Evolutionary conservation across 2,113 vertebrate species (phyloP).

Genomic region (Hydrochoerus hydrochaeris): DNA sequence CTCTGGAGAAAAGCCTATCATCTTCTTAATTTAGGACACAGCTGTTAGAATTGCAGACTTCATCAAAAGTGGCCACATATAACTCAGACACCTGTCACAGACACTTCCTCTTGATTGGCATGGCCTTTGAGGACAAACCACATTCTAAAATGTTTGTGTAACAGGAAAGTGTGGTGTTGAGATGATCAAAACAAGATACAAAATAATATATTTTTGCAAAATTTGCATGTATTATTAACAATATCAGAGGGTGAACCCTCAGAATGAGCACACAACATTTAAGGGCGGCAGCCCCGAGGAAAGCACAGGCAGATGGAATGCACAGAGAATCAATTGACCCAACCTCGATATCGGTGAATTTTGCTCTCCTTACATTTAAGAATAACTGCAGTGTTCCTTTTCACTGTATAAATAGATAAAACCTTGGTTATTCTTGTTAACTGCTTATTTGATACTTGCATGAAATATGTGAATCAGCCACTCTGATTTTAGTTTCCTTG

Average conservation of each 20-base stretch:
- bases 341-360: background rate
- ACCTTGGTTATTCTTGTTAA: background rate
- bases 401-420: background rate
- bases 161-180: conserved; percentile 89
- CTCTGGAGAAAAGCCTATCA: conserved; percentile 73
- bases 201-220: conserved; percentile 82
- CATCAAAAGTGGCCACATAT: conserved; percentile 72
- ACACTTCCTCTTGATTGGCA: conserved; percentile 80
- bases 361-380: background rate
- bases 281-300: conserved; percentile 5
- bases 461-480: background rate
- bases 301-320: background rate
- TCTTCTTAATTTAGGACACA: conserved; percentile 77
- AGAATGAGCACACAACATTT: conserved; percentile 30
- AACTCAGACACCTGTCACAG: conserved; percentile 72
- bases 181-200: conserved; percentile 85
- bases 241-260: background rate
- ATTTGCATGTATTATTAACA: conserved; percentile 80
- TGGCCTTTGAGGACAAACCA: conserved; percentile 82
- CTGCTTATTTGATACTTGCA: conserved; percentile 16
- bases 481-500: conserved; percentile 7
- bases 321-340: background rate
- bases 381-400: background rate
- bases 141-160: conserved; percentile 85
- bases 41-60: conserved; percentile 70